Base-by-base conservation (phyloP, 1,140 invertebrate species). In the Dryas iulia region DNA sequence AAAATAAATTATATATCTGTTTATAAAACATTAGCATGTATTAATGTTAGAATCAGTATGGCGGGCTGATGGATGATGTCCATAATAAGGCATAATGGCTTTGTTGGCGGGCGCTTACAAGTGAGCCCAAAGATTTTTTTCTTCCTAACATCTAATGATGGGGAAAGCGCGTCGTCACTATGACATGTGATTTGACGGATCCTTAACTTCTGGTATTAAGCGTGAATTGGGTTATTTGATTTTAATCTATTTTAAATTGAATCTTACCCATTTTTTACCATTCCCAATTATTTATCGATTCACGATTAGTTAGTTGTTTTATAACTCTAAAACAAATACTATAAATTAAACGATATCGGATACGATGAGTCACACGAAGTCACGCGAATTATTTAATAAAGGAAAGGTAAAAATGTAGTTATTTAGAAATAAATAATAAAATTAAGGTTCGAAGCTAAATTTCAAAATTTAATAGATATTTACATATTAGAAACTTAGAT, bases 1-100 rank as follows among this genome's bases (percentile, higher is more conserved):
- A 87, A 86, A 84, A 89, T 85, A 91, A 90, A 89, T 89, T 90
- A 90, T 90, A 88, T 89, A 90, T 86, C 84, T 90, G 86, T 90
- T 91, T 90, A 89, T 90, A 86, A 89, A 89, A 84, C 89, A 90
- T 91, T 91, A 91, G 82, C 82, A 88, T 87, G 84, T 85, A 85
- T 88, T 91, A 90, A 90, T 85, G 82, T 85, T 82, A 56, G 74
- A 84, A 86, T 89, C 87, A 83, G 90, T 89, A 86, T 83, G 81
- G 73, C 76, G 76, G 80, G 57, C 87, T 90, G 87, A 91, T 90
- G 88, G 84, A 91, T 91, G 84, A 79, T 83, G 80, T 81, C 74
- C 86, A 86, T 91, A 90, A 91, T 89, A 86, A 86, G 84, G 79
- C 83, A 84, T 90, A 90, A 91, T 90, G 82, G 86, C 80, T 88